phyloP scores from a whole-genome alignment of 2,888 invertebrate species.

The Lordiphosa andalusiaca region DNA sequence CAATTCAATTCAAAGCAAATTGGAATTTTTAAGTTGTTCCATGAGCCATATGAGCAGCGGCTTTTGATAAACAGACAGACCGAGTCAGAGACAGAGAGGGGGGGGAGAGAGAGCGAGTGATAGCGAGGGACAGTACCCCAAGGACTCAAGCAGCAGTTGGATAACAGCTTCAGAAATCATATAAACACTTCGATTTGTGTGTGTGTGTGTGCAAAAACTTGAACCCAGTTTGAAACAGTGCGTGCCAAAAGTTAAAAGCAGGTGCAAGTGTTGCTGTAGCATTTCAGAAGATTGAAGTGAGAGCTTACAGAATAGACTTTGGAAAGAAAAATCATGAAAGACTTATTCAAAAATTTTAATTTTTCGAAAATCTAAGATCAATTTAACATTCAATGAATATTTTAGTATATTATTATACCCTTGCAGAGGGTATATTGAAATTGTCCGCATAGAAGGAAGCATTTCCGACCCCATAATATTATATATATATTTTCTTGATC shows the following conservation, averaged over 20 bases:
- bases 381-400: no score
- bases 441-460: no score
- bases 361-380: no score
- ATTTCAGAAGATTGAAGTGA: no score
- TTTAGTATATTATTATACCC: no score
- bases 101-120: neutral
- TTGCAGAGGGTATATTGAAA: no score
- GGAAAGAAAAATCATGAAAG: no score
- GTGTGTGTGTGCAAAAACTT: constrained; percentile 14
- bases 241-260: constrained; percentile 13
- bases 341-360: no score
- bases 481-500: no score
- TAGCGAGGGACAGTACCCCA: neutral
- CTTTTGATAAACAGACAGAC: constrained; percentile 46
- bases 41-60: constrained; percentile 34
- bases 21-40: constrained; percentile 47
- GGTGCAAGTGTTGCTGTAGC: neutral
- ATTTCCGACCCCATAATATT: no score
- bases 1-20: constrained; percentile 32
- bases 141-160: constrained; percentile 1
- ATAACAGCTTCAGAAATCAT: constrained; percentile 32
- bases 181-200: constrained; percentile 55
- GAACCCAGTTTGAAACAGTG: constrained; percentile 29
- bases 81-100: constrained; percentile 3
- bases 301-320: no score